Evolutionary conservation across 2,888 invertebrate genomes (phyloP).

Genomic region (Seladonia tumulorum): DNA sequence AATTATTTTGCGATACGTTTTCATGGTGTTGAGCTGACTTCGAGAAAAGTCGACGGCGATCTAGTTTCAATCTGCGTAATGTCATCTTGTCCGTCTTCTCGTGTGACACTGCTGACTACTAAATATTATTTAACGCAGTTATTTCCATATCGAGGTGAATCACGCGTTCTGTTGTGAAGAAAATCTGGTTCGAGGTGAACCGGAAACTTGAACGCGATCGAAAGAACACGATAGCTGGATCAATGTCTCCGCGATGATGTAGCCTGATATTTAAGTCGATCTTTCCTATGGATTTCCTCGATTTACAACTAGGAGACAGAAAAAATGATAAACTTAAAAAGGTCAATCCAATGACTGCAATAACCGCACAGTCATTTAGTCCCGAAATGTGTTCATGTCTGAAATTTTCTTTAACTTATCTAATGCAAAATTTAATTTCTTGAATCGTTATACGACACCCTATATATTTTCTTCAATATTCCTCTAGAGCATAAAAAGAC

Average conservation of each 20-base stretch:
- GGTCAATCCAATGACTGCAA: too few relatives aligned
- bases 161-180: slow-evolving; percentile 22
- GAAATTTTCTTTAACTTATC: too few relatives aligned
- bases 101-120: not conserved
- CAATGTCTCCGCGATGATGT: slow-evolving; percentile 16
- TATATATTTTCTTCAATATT: not conserved
- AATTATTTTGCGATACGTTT: not conserved
- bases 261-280: not conserved
- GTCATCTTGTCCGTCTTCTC: not conserved
- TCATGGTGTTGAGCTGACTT: not conserved
- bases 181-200: slow-evolving; percentile 61
- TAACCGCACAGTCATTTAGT: too few relatives aligned
- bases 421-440: too few relatives aligned
- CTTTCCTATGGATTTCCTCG: not conserved
- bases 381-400: too few relatives aligned
- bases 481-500: not conserved
- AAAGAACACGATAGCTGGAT: slow-evolving; percentile 57
- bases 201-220: slow-evolving; percentile 53
- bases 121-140: slow-evolving; percentile 7
- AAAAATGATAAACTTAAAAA: too few relatives aligned
- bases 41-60: not conserved
- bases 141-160: slow-evolving; percentile 46
- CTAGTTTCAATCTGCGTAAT: not conserved
- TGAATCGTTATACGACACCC: too few relatives aligned
- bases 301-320: not conserved